Percentiles rank a stretch among this genome's conserved stretches.
These are phyloP conservation scores for Spatulosminthurus flaviceps DNA, from an alignment of 2,888 invertebrate genomes.

Conservation along the genomic window DNA sequence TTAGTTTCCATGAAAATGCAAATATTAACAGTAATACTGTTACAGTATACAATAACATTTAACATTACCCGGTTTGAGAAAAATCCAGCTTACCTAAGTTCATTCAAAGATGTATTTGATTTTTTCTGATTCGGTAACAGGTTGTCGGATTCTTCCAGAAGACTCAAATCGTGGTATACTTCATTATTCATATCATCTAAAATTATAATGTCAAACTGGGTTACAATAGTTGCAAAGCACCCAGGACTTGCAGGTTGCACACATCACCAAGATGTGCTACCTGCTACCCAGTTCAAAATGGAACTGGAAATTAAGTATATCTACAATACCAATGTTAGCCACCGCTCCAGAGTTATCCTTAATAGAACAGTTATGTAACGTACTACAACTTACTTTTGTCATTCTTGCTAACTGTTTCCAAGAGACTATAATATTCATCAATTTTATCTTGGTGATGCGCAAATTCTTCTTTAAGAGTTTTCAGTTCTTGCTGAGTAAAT, in stretches of 20 bases:
- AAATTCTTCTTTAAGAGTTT: constrained; percentile 87
- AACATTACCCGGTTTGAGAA: not conserved
- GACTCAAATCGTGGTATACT: constrained; percentile 24
- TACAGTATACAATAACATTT: not conserved
- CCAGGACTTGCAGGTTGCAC: too few species aligned
- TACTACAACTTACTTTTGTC: constrained; percentile 58
- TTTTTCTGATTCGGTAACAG: constrained; percentile 42
- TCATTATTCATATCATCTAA: constrained; percentile 48
- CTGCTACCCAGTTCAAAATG: too few species aligned
- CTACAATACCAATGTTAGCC: too few species aligned
- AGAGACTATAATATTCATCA: constrained; percentile 84
- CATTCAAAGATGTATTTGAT: constrained; percentile 50
- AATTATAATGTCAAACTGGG: too few species aligned
- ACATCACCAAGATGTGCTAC: not conserved
- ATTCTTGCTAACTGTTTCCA: constrained; percentile 75
- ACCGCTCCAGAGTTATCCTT: too few species aligned
- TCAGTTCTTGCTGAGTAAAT: constrained; percentile 76
- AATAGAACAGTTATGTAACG: not conserved
- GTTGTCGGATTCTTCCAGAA: constrained; percentile 45
- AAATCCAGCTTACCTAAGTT: constrained; percentile 48
- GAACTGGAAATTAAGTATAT: too few species aligned
- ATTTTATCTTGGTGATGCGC: constrained; percentile 91
- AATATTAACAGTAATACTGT: too few species aligned
- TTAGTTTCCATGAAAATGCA: too few species aligned
- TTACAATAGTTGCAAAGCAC: too few species aligned